A percentile compares a stretch with the other conserved stretches of the same genome.
Conservation (phyloP, 1,140 invertebrate species). For the Neodiprion pinetum region DNA sequence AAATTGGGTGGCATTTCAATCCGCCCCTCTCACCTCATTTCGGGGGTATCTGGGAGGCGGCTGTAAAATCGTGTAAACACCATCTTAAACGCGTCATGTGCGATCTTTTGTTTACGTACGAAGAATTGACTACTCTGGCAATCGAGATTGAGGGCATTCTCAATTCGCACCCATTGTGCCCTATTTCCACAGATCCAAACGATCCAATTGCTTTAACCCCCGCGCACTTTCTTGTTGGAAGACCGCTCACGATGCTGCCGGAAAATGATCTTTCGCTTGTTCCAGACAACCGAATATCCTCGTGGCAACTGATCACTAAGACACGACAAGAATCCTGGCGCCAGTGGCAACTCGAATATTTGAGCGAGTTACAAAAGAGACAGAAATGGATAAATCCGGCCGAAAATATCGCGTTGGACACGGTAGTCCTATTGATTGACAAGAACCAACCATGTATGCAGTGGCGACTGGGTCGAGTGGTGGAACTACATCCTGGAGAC, state of each 20-base stretch:
- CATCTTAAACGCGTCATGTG: constrained; percentile 31
- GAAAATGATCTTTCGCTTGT: constrained; percentile 18
- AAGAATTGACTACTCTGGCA: background rate
- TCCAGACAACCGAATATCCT: constrained; percentile 21
- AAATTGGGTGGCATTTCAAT: constrained; percentile 22
- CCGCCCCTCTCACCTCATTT: constrained; percentile 27
- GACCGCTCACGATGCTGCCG: constrained; percentile 14
- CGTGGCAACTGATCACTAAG: constrained; percentile 17
- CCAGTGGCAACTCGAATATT: constrained; percentile 10
- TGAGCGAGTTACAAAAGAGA: constrained; percentile 14
- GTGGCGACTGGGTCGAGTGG: constrained; percentile 19
- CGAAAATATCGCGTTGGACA: constrained; percentile 18
- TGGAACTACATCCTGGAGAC: background rate
- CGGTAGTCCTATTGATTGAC: constrained; percentile 20
- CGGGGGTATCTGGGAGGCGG: constrained; percentile 31
- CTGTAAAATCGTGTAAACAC: constrained; percentile 31
- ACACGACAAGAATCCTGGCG: constrained; percentile 16
- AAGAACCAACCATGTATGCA: constrained; percentile 17
- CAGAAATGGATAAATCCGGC: constrained; percentile 19
- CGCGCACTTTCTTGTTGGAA: constrained; percentile 19
- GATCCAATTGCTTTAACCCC: constrained; percentile 18
- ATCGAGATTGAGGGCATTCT: background rate
- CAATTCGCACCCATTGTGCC: constrained; percentile 1
- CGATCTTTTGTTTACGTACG: constrained; percentile 1
- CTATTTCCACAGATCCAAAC: constrained; percentile 8